These are phyloP conservation scores for Cryptoblepharus egeriae DNA, from an alignment of 2,797 vertebrate species.

Conservation along the genomic window DNA sequence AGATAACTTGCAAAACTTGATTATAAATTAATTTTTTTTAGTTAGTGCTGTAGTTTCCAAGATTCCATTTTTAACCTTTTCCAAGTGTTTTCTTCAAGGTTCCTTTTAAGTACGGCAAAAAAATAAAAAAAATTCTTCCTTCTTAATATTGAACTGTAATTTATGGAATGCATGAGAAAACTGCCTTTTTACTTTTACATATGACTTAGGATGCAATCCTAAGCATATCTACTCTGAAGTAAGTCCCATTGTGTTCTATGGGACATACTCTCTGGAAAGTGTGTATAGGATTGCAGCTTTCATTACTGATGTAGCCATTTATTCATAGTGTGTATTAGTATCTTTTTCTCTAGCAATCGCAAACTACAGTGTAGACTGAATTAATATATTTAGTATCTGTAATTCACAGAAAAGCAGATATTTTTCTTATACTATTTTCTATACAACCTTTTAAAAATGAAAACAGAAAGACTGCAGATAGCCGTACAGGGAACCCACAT, in stretches of 20 bases:
- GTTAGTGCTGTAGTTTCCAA: constrained; percentile 49
- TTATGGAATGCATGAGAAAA: constrained; percentile 71
- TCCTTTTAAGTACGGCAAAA: constrained; percentile 54
- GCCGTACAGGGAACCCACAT: constrained; percentile 47
- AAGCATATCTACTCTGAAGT: too few relatives aligned
- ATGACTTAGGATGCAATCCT: too few relatives aligned
- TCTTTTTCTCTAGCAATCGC: constrained; percentile 68
- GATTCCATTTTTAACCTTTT: constrained; percentile 55
- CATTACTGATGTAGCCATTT: constrained; percentile 63
- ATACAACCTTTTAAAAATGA: constrained; percentile 58
- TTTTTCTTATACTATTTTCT: constrained; percentile 79
- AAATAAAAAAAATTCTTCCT: constrained; percentile 48
- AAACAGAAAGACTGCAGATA: constrained; percentile 43
- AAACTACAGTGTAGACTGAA: constrained; percentile 72
- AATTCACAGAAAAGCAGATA: constrained; percentile 77
- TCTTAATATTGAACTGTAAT: constrained; percentile 57
- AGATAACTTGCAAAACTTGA: constrained; percentile 63
- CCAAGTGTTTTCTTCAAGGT: constrained; percentile 51
- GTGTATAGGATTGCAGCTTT: too few relatives aligned
- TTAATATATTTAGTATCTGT: constrained; percentile 74
- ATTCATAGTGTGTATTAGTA: constrained; percentile 67
- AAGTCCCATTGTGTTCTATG: too few relatives aligned
- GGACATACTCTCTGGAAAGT: too few relatives aligned
- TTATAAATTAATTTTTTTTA: constrained; percentile 65
- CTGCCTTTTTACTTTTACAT: constrained; percentile 71